phyloP scores from a whole-genome alignment of 2,888 invertebrate genomes.

The Ophraella communa region DNA sequence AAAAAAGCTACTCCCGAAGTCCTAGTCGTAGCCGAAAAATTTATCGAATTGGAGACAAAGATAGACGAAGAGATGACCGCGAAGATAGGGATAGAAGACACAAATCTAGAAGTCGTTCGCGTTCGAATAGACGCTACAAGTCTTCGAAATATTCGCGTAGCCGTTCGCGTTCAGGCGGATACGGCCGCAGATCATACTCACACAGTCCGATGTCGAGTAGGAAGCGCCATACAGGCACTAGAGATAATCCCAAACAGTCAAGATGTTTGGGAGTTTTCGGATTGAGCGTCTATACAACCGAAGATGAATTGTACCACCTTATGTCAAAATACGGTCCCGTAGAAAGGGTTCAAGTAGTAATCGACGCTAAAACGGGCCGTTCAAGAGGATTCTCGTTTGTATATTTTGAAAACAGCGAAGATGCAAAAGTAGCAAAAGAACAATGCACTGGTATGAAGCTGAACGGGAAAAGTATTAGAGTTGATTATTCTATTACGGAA shows the following conservation, averaged over 20 bases:
- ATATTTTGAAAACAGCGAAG: constrained; percentile 86
- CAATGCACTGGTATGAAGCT: constrained; percentile 94
- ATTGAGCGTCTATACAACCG: constrained; percentile 89
- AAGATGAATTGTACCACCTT: constrained; percentile 88
- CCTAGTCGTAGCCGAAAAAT: constrained; percentile 57
- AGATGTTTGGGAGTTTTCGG: constrained; percentile 96
- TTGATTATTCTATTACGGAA: constrained; percentile 95
- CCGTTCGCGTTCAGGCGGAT: constrained; percentile 64
- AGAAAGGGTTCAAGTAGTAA: constrained; percentile 91
- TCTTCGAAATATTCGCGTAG: constrained; percentile 70
- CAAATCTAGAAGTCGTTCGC: constrained; percentile 69
- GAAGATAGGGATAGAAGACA: constrained; percentile 58
- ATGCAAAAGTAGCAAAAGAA: constrained; percentile 93
- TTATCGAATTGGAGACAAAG: constrained; percentile 58
- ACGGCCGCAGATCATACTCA: constrained; percentile 69
- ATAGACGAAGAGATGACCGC: constrained; percentile 58
- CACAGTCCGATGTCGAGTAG: constrained; percentile 85
- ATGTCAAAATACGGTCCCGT: constrained; percentile 92
- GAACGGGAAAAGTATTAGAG: constrained; percentile 90
- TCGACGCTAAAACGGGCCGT: constrained; percentile 94
- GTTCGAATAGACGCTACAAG: constrained; percentile 63
- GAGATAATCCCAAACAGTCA: constrained; percentile 87
- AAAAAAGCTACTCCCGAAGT: constrained; percentile 58
- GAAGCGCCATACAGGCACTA: constrained; percentile 77
- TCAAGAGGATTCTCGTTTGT: constrained; percentile 97